Base-by-base conservation (phyloP, 1,140 invertebrate species). In the Lordiphosa clarofinis region DNA sequence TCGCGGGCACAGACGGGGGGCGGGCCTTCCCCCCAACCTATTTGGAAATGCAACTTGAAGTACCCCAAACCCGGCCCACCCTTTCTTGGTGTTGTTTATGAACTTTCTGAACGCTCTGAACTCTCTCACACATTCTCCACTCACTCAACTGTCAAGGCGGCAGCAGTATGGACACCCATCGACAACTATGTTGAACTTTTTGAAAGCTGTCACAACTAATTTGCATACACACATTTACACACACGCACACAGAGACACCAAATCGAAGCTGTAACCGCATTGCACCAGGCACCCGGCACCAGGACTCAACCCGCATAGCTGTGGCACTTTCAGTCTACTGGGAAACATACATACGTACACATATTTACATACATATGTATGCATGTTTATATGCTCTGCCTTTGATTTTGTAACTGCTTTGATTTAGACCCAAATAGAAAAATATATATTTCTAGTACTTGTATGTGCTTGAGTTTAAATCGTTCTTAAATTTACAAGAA, bases 201-300 rank as follows among this genome's bases (percentile, higher is more conserved):
- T 71, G 79, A 82, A 73, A 82, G 78, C 78, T 82, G 78, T 84
- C 78, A 84, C 78, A 82, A 82, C 78, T 82, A 84, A 82, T 82
- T 82, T 82, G 78, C 78, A 82, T 82, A 79, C 42, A 44, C 48
- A 50, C 21, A 12, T 84, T 71, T 38, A 44, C 48, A 50, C n/a
- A 12, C 24, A 31, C 42, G 2, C 10, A 43, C 21, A 43, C 21
- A 15, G 13, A 43, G 4, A 43, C 19, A n/a, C n/a, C 7, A 28
- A 46, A 46, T 46, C n/a, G 43, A 46, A 46, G 24, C 24, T 28
- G 24, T 28, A 28, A 46, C 43, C 43, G 43, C 43, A 46, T 31
- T 46, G 43, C 43, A 46, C n/a, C 9, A 42, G 10, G 24, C 9
- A 40, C 42, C 42, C 42, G 28, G 42, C 19, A 46, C 39, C n/a